Evolutionary conservation across 2,888 invertebrate genomes (phyloP).

Genomic region (Cheilosia urbana): DNA sequence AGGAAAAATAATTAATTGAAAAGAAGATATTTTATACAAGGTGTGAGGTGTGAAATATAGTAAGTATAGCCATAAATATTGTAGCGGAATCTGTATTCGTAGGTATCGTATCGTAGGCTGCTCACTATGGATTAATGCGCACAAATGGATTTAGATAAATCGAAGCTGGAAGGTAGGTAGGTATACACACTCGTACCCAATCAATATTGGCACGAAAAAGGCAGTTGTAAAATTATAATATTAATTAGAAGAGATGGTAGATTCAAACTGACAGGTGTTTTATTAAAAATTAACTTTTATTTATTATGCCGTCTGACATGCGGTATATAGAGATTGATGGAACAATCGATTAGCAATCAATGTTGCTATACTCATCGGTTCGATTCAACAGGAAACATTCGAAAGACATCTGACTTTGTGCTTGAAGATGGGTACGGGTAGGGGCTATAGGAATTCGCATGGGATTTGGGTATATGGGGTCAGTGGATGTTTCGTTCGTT

Average conservation of each 20-base stretch:
- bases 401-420: too few relatives aligned
- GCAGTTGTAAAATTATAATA: slow-evolving; percentile 57
- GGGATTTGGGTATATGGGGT: too few relatives aligned
- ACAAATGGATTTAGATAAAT: slow-evolving; percentile 32
- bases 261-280: slow-evolving; percentile 67
- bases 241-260: slow-evolving; percentile 48
- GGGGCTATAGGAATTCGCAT: too few relatives aligned
- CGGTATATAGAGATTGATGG: slow-evolving; percentile 39
- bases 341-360: slow-evolving; percentile 45
- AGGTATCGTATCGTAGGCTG: not conserved
- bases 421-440: too few relatives aligned
- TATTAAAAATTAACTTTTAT: slow-evolving; percentile 55
- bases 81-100: slow-evolving; percentile 28
- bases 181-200: not conserved
- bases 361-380: not conserved
- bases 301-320: slow-evolving; percentile 25
- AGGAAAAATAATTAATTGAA: slow-evolving; percentile 57
- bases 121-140: slow-evolving; percentile 38
- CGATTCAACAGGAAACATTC: too few relatives aligned
- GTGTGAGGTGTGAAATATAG: slow-evolving; percentile 75
- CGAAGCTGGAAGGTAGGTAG: slow-evolving; percentile 14
- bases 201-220: slow-evolving; percentile 2
- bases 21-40: slow-evolving; percentile 71
- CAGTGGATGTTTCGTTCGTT: too few relatives aligned
- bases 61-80: slow-evolving; percentile 46